These are phyloP conservation scores for Apis florea DNA, from an alignment of 1,140 invertebrate genomes.

Conservation along the genomic window DNA sequence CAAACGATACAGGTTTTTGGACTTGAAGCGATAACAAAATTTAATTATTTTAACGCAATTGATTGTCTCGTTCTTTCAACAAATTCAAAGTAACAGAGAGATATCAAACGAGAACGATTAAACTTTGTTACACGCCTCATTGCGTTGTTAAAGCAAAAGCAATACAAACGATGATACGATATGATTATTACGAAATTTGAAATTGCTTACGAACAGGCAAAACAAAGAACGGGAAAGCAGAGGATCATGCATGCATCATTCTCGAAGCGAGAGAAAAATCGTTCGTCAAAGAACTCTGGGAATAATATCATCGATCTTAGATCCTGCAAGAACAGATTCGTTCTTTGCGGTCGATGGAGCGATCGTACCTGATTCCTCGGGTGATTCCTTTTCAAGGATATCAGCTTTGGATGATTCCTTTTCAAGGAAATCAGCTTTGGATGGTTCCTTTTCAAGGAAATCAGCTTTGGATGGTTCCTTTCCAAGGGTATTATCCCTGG, in stretches of 20 bases:
- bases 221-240: neutral
- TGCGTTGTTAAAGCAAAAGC: neutral
- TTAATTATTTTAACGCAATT: constrained; percentile 1
- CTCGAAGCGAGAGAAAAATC: neutral
- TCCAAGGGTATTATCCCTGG: constrained; percentile 78
- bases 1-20: constrained; percentile 14
- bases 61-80: neutral
- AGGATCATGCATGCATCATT: neutral
- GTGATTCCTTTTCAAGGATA: constrained; percentile 84
- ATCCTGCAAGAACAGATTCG: constrained; percentile 26
- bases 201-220: neutral
- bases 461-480: constrained; percentile 76
- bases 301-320: constrained; percentile 25
- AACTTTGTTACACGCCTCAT: constrained; percentile 13
- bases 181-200: neutral
- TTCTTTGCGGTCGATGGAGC: constrained; percentile 23
- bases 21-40: constrained; percentile 19
- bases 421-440: too few species aligned
- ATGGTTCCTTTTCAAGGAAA: constrained; percentile 80
- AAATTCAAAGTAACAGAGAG: neutral
- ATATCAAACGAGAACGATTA: neutral
- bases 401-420: constrained; percentile 68
- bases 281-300: neutral
- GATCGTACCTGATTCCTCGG: constrained; percentile 73
- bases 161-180: neutral